Base-by-base conservation (phyloP, 2,113 vertebrate genomes). In the Perccottus glenii region DNA sequence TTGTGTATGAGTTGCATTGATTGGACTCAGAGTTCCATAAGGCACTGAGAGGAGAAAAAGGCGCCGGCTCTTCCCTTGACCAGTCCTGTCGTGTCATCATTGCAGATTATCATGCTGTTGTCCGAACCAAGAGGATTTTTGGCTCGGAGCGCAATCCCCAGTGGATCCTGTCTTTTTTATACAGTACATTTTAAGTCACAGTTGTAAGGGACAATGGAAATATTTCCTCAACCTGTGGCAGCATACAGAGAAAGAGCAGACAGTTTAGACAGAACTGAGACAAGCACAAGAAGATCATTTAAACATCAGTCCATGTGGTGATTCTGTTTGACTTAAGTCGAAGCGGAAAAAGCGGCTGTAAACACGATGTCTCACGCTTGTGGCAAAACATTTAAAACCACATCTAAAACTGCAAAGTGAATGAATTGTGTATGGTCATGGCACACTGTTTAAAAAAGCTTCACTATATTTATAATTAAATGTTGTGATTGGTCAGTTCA, bases 21-120 rank as follows among this genome's bases (percentile, higher is more conserved):
- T 93, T 90, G 92, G 90, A 97, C 93, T 96, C 94, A 92, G 95
- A 96, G 93, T 97, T 98, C 95, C 94, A 92, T 99, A 99, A 99
- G 98, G 98, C 98, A 99, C 98, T 97, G 94, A 95, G 96, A 96
- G 96, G 95, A 94, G 92, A 85, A 61, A 91, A 87, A 90, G 81
- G 16, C 59, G n/a, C 55, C 38, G 92, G 91, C 94, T 95, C 94
- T 92, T 95, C 86, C 83, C 81, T 85, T 93, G 94, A 94, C 94
- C 94, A 94, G 94, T 94, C 94, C 94, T 93, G 92, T 96, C 94
- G 94, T 94, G 94, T 95, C 94, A 52, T 86, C 82, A 92, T 94
- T 95, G 93, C 93, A 93, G 94, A 94, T 92, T 90, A 92, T 77
- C 90, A 82, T 94, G 93, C 94, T 90, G 91, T 82, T 55, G 82